Evolutionary conservation across 1,140 invertebrate genomes (phyloP).

Genomic region (Araneus ventricosus): DNA sequence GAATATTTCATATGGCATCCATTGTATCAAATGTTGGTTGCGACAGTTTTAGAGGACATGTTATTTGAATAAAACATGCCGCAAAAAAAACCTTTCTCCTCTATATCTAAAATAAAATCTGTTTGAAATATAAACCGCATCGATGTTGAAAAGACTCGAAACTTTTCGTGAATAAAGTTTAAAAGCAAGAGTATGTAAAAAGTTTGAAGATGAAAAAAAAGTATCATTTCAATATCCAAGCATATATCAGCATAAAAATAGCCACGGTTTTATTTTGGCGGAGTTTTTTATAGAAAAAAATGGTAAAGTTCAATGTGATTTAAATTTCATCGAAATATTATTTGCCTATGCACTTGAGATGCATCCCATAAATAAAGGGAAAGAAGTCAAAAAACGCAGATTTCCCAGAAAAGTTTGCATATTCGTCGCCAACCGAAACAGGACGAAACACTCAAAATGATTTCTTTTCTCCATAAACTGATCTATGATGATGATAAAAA

Average conservation of each 20-base stretch:
- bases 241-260: background rate
- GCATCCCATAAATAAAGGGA: background rate
- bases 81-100: no score
- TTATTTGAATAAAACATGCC: no score
- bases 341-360: background rate
- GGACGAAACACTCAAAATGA: background rate
- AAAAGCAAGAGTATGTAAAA: constrained; percentile 10
- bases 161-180: background rate
- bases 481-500: background rate
- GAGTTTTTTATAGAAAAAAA: background rate
- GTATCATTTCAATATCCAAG: background rate
- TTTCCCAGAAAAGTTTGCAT: background rate
- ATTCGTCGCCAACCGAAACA: background rate
- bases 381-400: background rate
- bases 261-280: background rate
- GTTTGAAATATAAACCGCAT: background rate
- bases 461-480: constrained; percentile 4
- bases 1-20: no score
- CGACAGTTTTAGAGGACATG: no score
- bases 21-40: no score
- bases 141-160: background rate
- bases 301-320: constrained; percentile 24
- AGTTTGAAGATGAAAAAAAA: background rate
- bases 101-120: background rate
- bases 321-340: constrained; percentile 35